Percentiles rank a stretch among this genome's conserved stretches.
phyloP scores from a whole-genome alignment of 2,797 vertebrate genomes.

The Callimico goeldii region DNA sequence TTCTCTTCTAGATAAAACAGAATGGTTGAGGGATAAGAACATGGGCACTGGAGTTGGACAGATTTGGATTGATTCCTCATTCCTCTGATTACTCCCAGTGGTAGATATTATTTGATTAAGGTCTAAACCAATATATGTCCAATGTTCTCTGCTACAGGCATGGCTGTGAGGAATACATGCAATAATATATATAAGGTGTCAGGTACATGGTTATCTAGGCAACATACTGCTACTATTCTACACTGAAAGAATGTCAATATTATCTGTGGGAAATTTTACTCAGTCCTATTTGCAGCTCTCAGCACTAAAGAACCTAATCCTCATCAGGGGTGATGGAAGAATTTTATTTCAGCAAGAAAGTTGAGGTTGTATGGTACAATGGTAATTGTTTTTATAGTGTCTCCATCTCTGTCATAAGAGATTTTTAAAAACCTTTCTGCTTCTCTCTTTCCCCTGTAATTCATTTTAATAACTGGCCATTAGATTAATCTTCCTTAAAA shows the following conservation, averaged over 20 bases:
- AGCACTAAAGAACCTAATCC: background rate
- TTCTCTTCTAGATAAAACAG: background rate
- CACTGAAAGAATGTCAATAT: background rate
- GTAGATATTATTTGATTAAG: background rate
- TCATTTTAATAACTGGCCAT: background rate
- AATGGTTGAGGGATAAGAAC: background rate
- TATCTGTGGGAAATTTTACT: background rate
- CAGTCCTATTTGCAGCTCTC: background rate
- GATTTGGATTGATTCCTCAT: background rate
- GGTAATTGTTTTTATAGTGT: background rate
- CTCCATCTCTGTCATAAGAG: background rate
- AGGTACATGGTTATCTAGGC: background rate
- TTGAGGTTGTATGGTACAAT: background rate
- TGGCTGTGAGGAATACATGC: background rate
- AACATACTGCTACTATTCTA: background rate
- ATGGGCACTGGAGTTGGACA: too few species aligned
- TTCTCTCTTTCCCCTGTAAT: background rate
- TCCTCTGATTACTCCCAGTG: background rate
- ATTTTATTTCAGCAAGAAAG: background rate
- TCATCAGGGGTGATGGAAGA: background rate
- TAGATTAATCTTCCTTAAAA: conserved; percentile 19
- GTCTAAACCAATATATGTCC: background rate
- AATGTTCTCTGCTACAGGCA: background rate
- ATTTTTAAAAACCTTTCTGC: conserved; percentile 2
- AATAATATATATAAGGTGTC: background rate